These are phyloP conservation scores for Octodon degus DNA, from an alignment of 2,113 vertebrate genomes.

Conservation along the genomic window DNA sequence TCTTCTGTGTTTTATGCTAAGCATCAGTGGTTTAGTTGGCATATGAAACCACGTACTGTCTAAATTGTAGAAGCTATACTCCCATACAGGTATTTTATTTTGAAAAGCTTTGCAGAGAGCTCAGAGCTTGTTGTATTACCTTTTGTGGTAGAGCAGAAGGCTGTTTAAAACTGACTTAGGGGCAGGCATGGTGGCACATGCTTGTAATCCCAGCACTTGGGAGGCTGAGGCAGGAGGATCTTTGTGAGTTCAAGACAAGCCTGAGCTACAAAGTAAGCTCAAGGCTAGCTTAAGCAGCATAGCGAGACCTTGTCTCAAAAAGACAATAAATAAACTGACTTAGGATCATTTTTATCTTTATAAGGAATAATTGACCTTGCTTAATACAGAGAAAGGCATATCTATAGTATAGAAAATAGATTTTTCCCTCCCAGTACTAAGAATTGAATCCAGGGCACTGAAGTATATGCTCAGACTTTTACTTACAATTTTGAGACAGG, in stretches of 20 bases:
- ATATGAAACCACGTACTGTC: background rate
- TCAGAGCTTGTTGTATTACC: background rate
- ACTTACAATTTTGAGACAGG: background rate
- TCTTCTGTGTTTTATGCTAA: background rate
- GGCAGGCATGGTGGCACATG: too few relatives aligned
- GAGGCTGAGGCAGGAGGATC: too few relatives aligned
- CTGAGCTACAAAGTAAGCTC: too few relatives aligned
- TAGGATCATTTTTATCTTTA: background rate
- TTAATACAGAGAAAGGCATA: background rate
- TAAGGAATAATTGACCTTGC: background rate
- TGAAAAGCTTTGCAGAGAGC: background rate
- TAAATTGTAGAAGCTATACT: background rate
- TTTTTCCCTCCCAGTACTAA: background rate
- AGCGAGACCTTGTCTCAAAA: too few relatives aligned
- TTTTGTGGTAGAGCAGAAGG: background rate
- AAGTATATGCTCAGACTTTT: background rate
- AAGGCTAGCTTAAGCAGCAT: too few relatives aligned
- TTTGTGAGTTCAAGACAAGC: too few relatives aligned
- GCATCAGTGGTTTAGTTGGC: background rate
- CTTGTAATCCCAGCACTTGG: too few relatives aligned
- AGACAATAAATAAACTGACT: too few relatives aligned
- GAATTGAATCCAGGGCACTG: background rate
- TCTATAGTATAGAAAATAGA: background rate
- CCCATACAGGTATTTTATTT: background rate
- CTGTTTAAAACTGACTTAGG: background rate